Base-by-base conservation (phyloP, 2,888 invertebrate genomes). In the Serrognathus titanus region DNA sequence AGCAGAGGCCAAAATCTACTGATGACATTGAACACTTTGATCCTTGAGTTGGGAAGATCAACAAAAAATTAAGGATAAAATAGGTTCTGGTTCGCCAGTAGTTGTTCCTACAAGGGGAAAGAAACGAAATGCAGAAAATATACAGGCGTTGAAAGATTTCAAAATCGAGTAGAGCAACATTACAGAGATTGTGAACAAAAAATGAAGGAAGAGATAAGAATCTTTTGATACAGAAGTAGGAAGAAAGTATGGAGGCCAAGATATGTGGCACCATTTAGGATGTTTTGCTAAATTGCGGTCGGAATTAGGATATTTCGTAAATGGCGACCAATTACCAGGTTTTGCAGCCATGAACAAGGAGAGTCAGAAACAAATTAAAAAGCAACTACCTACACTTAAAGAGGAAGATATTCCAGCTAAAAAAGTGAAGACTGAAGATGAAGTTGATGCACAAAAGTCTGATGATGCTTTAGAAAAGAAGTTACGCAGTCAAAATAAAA, bases 181-280 rank as follows among this genome's bases (percentile, higher is more conserved):
- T 97, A 97, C 71, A 80, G 85, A 57, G 92, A 88, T 0, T 97
- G 97, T 77, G 89, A 92, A 62, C 86, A 87, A 57, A 92, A 89
- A 70, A 95, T 84, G 55, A 92, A 94, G 82, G 78, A 74, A 12
- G 80, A 75, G 75, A 78, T 94, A 2, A 82, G 94, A 47, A 81
- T 96, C 48, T 86, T 94, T 81, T 76, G 91, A 94, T 57, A 86
- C 87, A 48, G 91, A 92, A 67, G 80, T 89, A 13, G 93, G 90
- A 0, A 85, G 83, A 69, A 86, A 86, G 73, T 93, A 85, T 75
- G 94, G 94, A 0, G 94, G 94, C 0, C 84, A 89, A 68, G 86
- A 92, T 55, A 79, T 87, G 51, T 97, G 97, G 97, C 88, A 97
- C 75, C 97, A 97, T 77, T 76, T 94, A 2, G 88, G 90, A 58